Base-by-base conservation (phyloP, 2,888 invertebrate species). In the Desoria tigrina region DNA sequence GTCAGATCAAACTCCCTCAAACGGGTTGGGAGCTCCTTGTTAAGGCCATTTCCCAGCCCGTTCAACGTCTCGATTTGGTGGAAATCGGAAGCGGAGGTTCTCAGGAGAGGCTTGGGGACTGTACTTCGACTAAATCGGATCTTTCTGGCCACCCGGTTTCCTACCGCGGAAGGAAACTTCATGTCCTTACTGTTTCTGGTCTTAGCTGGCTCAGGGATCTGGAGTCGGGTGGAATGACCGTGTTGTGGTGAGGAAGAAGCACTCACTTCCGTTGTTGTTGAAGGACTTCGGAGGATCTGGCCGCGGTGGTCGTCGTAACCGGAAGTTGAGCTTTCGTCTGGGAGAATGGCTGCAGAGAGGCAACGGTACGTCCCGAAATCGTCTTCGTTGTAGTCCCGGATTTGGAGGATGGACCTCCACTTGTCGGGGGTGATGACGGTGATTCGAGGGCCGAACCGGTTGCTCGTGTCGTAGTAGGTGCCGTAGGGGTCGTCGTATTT, bases 331-430 rank as follows among this genome's bases (percentile, higher is more conserved):
- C 2, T 51, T 28, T 71, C 71, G 18, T 74, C 71, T 0, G 76
- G 76, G 9, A 76, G 58, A 11, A 74, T 63, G 2, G 76, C 73
- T 4, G 74, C 63, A 1, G 76, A 69, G 1, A 76, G 66, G 59
- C 76, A 76, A 2, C 72, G 66, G 53, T 74, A 76, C n/a, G 67
- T 61, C n/a, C 76, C 76, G 53, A 53, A 68, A 49, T 74, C 71
- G 59, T 73, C 73, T 27, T 65, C 68, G 23, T 54, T 65, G 65
- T 65, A 76, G 39, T 72, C 68, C 7, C 64, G 65, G 16, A 76
- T 73, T 16, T 56, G 53, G 1, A 76, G 58, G 11, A 70, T 39
- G 11, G 74, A 73, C 50, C 65, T 72, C 73, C 73, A 76, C 27
- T 69, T 69, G 53, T 72, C 66, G 6, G 64, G 23, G 16, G 66